phyloP scores from a whole-genome alignment of 2,797 vertebrate genomes.

The Anguilla pacifica region DNA sequence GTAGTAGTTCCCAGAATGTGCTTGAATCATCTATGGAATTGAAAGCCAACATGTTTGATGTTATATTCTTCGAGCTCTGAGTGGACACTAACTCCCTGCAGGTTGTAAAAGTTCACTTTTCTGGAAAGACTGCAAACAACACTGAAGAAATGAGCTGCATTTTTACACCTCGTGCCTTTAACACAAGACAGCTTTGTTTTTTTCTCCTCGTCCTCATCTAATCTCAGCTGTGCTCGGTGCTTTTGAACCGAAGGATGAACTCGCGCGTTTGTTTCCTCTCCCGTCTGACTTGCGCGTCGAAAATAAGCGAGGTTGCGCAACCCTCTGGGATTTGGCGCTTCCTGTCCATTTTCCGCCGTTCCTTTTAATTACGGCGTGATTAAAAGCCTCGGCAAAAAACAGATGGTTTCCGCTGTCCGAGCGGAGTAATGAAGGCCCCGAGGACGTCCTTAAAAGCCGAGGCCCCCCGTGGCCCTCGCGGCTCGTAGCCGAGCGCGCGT shows the following conservation, averaged over 20 bases:
- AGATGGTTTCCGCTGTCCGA: not conserved
- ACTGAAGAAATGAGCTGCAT: not conserved
- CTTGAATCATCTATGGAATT: not conserved
- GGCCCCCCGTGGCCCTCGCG: not conserved
- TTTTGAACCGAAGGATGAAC: not conserved
- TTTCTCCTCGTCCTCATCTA: not conserved
- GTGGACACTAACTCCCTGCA: not conserved
- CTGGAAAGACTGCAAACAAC: not conserved
- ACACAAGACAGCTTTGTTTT: not conserved
- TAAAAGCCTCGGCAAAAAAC: not conserved
- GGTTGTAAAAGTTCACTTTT: not conserved
- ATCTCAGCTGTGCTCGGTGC: not conserved
- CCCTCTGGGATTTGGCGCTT: not conserved
- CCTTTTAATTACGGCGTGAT: not conserved
- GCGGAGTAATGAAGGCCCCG: not conserved
- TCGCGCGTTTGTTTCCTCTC: not conserved
- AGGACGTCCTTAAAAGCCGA: not conserved
- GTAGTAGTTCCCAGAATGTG: not conserved
- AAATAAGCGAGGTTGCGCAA: not conserved
- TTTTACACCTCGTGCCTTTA: not conserved
- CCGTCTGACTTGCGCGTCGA: not conserved
- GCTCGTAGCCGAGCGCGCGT: not conserved
- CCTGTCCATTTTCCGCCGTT: not conserved
- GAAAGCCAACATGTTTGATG: not conserved
- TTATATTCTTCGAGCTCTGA: not conserved